phyloP scores from a whole-genome alignment of 1,140 invertebrate genomes.

The Bursaphelenchus mucronatus region DNA sequence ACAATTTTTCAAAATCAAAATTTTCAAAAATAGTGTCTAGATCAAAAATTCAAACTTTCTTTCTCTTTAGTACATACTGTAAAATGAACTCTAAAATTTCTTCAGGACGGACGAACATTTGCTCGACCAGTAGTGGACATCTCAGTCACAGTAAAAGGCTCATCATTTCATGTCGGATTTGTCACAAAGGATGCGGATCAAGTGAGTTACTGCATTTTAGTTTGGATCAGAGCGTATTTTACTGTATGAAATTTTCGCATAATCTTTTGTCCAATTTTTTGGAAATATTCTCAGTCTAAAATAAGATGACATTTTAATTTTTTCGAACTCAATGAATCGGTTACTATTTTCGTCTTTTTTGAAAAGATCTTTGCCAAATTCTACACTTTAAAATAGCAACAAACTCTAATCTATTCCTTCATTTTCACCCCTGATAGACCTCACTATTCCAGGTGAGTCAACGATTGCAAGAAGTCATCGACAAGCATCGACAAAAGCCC shows the following conservation, averaged over 20 bases:
- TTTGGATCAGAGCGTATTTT: neutral
- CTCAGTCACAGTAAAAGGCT: conserved; percentile 14
- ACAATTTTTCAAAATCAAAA: too few relatives aligned
- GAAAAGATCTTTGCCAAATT: too few relatives aligned
- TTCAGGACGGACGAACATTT: conserved; percentile 30
- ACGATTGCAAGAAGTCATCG: conserved; percentile 35
- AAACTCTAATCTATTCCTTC: too few relatives aligned
- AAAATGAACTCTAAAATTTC: neutral
- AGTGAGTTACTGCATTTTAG: conserved; percentile 15
- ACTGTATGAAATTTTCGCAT: too few relatives aligned
- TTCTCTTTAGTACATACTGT: neutral
- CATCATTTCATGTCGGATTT: conserved; percentile 33
- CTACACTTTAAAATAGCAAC: too few relatives aligned
- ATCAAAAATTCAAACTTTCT: neutral
- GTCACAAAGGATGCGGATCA: conserved; percentile 26
- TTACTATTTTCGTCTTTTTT: too few relatives aligned
- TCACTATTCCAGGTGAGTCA: conserved; percentile 20
- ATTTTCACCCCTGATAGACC: neutral
- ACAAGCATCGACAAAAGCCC: conserved; percentile 34
- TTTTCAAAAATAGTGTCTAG: neutral
- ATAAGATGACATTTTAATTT: too few relatives aligned
- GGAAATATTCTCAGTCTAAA: too few relatives aligned
- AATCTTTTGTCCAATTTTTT: too few relatives aligned
- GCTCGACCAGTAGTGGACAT: conserved; percentile 28
- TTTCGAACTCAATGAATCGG: too few relatives aligned